phyloP scores from a whole-genome alignment of 2,797 vertebrate species.

The Serranus cabrilla region DNA sequence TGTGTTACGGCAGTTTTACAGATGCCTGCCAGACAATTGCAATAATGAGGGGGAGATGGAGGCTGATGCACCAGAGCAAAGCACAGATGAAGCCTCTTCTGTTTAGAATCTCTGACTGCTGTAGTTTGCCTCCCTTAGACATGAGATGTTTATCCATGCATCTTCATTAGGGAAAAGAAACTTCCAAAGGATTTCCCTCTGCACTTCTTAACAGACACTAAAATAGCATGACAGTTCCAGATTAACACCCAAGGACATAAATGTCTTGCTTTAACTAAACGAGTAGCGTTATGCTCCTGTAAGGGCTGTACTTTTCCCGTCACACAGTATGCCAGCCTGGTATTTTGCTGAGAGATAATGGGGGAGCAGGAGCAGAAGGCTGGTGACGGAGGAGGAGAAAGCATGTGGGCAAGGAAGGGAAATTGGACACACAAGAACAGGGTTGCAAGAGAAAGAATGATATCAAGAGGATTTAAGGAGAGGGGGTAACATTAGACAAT shows the following conservation, averaged over 20 bases:
- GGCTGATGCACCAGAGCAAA: slow-evolving; percentile 35
- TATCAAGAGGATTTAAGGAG: slow-evolving; percentile 59
- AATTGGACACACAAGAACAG: slow-evolving; percentile 60
- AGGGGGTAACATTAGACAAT: slow-evolving; percentile 59
- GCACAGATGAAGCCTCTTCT: slow-evolving; percentile 45
- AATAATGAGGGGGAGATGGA: slow-evolving; percentile 66
- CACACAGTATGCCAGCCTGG: slow-evolving; percentile 65
- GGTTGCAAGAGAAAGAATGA: slow-evolving; percentile 57
- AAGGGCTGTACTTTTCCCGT: slow-evolving; percentile 64
- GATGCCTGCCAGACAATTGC: slow-evolving; percentile 64
- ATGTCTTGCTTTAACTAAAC: slow-evolving; percentile 37
- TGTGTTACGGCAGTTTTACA: slow-evolving; percentile 57
- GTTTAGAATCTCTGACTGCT: slow-evolving; percentile 50
- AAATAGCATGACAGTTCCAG: slow-evolving; percentile 43
- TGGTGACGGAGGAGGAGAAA: slow-evolving; percentile 54
- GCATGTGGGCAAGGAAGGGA: slow-evolving; percentile 50
- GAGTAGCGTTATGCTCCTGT: slow-evolving; percentile 40
- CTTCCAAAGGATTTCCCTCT: slow-evolving; percentile 47
- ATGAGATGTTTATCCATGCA: slow-evolving; percentile 44
- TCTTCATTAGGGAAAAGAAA: slow-evolving; percentile 51
- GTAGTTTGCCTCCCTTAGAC: slow-evolving; percentile 29
- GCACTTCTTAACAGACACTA: slow-evolving; percentile 22
- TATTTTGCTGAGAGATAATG: slow-evolving; percentile 75
- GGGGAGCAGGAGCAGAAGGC: slow-evolving; percentile 46
- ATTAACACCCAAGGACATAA: slow-evolving; percentile 41